phyloP scores from a whole-genome alignment of 2,113 vertebrate species.

The Pan troglodytes region NHGRI_mPanTro3-v2.1_pri NC_072407.2:109665001-109665500 shows the following conservation, averaged over 20 bases:
- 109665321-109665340: not conserved
- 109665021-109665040: not conserved
- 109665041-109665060: not conserved
- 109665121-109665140: not conserved
- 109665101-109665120: not conserved
- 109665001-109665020: not conserved
- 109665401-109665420: not conserved
- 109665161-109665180: not conserved
- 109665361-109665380: constrained; percentile 43
- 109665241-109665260: not conserved
- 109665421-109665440: constrained; percentile 43
- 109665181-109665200: not conserved
- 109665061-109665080: constrained; percentile 33
- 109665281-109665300: not conserved
- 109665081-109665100: not conserved
- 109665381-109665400: constrained; percentile 34
- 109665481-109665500: constrained; percentile 9
- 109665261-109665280: not conserved
- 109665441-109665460: constrained; percentile 60
- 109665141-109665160: constrained; percentile 2
- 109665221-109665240: not conserved
- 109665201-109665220: not conserved
- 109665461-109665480: not conserved
- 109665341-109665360: not conserved
- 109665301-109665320: not conserved